A percentile compares a stretch with the other conserved stretches of the same genome.
Conservation (phyloP, 2,797 vertebrate genomes). For the Erpetoichthys calabaricus region DNA sequence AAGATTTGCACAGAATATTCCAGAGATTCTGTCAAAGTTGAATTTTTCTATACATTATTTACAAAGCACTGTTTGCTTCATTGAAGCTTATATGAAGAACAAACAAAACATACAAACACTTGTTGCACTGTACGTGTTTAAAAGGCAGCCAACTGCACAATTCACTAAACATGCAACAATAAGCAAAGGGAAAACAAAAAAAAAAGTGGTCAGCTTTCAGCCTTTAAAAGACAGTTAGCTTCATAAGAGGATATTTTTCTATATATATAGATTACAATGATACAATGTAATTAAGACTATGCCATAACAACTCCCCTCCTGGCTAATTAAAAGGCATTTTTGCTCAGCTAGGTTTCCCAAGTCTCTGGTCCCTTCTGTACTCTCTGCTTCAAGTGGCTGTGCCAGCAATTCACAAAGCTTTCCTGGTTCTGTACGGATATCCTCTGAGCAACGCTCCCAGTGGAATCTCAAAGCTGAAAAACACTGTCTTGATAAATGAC, state of each 20-base stretch:
- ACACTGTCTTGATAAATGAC: slow-evolving; percentile 6
- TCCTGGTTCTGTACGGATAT: slow-evolving; percentile 27
- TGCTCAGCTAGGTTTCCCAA: slow-evolving; percentile 28
- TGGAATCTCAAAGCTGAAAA: slow-evolving; percentile 33
- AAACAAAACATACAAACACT: too few species aligned
- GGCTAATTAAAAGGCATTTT: slow-evolving; percentile 51
- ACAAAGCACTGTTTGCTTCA: too few species aligned
- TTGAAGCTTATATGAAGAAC: too few species aligned
- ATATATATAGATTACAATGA: slow-evolving; percentile 42
- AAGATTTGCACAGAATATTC: too few species aligned
- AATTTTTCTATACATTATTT: too few species aligned
- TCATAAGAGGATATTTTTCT: slow-evolving; percentile 36
- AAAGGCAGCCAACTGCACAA: too few species aligned
- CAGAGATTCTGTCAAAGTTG: too few species aligned
- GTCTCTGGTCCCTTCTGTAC: slow-evolving; percentile 18
- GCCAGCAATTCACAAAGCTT: slow-evolving; percentile 22
- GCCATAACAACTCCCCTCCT: slow-evolving; percentile 39
- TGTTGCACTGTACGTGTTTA: too few species aligned
- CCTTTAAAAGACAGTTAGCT: slow-evolving; percentile 67
- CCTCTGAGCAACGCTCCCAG: slow-evolving; percentile 29
- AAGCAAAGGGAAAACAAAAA: slow-evolving; percentile 4
- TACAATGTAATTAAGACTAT: slow-evolving; percentile 48
- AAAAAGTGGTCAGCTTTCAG: slow-evolving; percentile 39
- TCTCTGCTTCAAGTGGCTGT: slow-evolving; percentile 16
- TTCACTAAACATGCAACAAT: slow-evolving; percentile 43